These are phyloP conservation scores for Notothenia coriiceps DNA, from an alignment of 2,113 vertebrate genomes.

Conservation along the genomic window DNA sequence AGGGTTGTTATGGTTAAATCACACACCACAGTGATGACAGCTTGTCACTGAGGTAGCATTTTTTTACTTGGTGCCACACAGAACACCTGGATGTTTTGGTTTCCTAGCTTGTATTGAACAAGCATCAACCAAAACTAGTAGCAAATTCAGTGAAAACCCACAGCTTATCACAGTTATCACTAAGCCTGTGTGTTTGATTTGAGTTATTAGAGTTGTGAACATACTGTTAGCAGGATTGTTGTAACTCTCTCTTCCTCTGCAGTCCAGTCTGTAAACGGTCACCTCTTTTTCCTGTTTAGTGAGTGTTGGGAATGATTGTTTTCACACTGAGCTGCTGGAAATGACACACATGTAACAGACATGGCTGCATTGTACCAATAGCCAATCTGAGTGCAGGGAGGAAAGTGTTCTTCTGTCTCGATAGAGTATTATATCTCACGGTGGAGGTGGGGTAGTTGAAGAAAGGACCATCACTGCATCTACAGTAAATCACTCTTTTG, in stretches of 20 bases:
- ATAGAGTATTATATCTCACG: not conserved
- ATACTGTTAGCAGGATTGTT: conserved; percentile 15
- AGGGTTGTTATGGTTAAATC: conserved; percentile 3
- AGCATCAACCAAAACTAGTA: not conserved
- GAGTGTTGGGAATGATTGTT: conserved; percentile 45
- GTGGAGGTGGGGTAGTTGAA: not conserved
- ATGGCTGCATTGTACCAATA: conserved; percentile 42
- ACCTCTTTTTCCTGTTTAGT: conserved; percentile 41
- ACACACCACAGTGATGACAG: not conserved
- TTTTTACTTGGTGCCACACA: not conserved
- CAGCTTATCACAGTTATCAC: conserved; percentile 10
- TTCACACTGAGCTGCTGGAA: conserved; percentile 45
- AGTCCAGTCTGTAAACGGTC: conserved; percentile 5
- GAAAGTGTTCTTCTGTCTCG: conserved; percentile 18
- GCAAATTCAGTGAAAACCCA: not conserved
- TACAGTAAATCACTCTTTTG: conserved; percentile 1
- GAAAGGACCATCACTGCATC: not conserved
- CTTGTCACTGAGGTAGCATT: not conserved
- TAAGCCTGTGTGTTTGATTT: conserved; percentile 9
- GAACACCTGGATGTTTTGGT: not conserved
- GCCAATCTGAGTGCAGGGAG: conserved; percentile 7
- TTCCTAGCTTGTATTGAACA: not conserved
- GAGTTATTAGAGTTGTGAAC: conserved; percentile 17
- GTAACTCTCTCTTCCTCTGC: conserved; percentile 6
- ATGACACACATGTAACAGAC: conserved; percentile 39